phyloP scores from a whole-genome alignment of 2,888 invertebrate genomes.

The Strigamia maritima region DNA sequence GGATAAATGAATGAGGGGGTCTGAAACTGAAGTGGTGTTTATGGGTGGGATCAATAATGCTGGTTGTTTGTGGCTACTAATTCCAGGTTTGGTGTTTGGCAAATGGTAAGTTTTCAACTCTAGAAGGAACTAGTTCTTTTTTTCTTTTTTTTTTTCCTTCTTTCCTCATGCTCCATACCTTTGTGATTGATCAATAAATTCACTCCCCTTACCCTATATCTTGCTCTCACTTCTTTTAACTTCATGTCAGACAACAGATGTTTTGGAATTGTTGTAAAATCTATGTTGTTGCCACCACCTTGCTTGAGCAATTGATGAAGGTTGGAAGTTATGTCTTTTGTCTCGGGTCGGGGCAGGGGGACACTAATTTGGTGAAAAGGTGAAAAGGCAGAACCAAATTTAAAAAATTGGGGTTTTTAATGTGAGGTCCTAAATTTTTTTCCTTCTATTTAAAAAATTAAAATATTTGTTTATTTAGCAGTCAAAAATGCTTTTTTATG shows the following conservation, averaged over 20 bases:
- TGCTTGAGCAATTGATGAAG: background rate
- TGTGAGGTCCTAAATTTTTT: too few species aligned
- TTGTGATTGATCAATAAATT: constrained; percentile 12
- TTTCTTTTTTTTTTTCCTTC: background rate
- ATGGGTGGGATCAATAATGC: background rate
- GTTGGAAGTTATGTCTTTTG: background rate
- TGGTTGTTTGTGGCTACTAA: background rate
- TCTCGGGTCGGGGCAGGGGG: too few species aligned
- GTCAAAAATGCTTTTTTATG: too few species aligned
- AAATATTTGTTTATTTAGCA: too few species aligned
- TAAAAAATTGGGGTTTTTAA: too few species aligned
- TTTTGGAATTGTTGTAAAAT: constrained; percentile 14
- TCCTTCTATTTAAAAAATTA: too few species aligned
- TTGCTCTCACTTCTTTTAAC: background rate
- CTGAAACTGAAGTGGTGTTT: background rate
- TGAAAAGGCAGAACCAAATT: too few species aligned
- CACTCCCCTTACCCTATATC: background rate
- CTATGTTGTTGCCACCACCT: background rate
- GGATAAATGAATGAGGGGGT: background rate
- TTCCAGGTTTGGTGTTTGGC: background rate
- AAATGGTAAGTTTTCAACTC: background rate
- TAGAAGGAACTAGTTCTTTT: background rate
- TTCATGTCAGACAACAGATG: constrained; percentile 5
- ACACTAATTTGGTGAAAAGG: too few species aligned
- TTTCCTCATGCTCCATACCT: background rate